Percentiles rank a stretch among this genome's conserved stretches.
Evolutionary conservation across 2,888 invertebrate species (phyloP).

Genomic region (Ctenicera cuprea): DNA sequence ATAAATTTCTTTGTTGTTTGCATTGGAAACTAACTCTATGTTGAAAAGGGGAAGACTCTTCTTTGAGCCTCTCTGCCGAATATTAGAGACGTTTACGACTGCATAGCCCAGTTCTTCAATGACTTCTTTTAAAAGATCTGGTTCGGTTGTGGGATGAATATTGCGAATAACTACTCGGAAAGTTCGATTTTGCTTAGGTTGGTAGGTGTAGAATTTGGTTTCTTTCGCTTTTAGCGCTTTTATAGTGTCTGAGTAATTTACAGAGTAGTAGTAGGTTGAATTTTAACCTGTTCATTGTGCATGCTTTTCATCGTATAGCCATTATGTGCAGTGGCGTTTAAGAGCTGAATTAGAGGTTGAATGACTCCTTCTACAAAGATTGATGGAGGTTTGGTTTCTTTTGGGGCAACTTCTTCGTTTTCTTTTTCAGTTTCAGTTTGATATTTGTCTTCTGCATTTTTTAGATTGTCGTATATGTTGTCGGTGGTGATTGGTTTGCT

Average conservation of each 20-base stretch:
- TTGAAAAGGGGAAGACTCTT: slow-evolving; percentile 25
- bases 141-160: slow-evolving; percentile 32
- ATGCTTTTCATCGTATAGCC: slow-evolving; percentile 23
- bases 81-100: slow-evolving; percentile 32
- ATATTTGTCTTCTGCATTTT: slow-evolving; percentile 6
- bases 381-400: slow-evolving; percentile 16
- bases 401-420: neutral
- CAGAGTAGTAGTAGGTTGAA: slow-evolving; percentile 2
- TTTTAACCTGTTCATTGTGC: slow-evolving; percentile 7
- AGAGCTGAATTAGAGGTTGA: slow-evolving; percentile 12
- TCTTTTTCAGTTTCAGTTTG: neutral
- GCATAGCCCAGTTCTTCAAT: slow-evolving; percentile 27
- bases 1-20: slow-evolving; percentile 32
- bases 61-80: slow-evolving; percentile 17
- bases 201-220: slow-evolving; percentile 30
- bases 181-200: slow-evolving; percentile 27
- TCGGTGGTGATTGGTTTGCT: slow-evolving; percentile 17
- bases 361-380: slow-evolving; percentile 34
- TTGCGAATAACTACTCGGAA: slow-evolving; percentile 30
- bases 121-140: slow-evolving; percentile 20
- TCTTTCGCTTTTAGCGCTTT: slow-evolving; percentile 24
- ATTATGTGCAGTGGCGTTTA: neutral
- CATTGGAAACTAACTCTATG: slow-evolving; percentile 20
- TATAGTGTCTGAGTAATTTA: slow-evolving; percentile 9
- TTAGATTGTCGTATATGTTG: slow-evolving; percentile 13